Percentiles rank a stretch among this genome's conserved stretches.
These are phyloP conservation scores for Lota lota DNA, from an alignment of 2,113 vertebrate species.

Conservation along the genomic window DNA sequence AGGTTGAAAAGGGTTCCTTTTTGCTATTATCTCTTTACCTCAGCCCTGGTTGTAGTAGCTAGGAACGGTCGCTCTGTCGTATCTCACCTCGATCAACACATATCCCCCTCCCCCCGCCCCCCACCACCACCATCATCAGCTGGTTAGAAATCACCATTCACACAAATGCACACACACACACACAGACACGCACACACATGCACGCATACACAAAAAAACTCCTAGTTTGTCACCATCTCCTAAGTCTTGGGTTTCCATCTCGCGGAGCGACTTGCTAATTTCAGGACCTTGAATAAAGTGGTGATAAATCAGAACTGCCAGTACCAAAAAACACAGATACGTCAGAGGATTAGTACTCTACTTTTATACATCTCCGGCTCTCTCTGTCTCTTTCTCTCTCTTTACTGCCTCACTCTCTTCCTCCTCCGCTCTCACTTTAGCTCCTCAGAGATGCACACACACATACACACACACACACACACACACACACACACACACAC, in stretches of 20 bases:
- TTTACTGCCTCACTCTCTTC: not conserved
- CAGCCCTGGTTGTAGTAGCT: conserved; percentile 25
- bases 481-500: no score
- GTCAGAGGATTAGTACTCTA: conserved; percentile 68
- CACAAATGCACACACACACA: conserved; percentile 1
- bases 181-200: conserved; percentile 16
- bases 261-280: conserved; percentile 67
- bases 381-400: not conserved
- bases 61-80: conserved; percentile 15
- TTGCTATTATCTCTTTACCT: conserved; percentile 28
- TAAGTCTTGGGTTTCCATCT: conserved; percentile 56
- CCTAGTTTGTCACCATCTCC: conserved; percentile 41
- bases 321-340: conserved; percentile 71
- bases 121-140: conserved; percentile 22
- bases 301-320: conserved; percentile 75
- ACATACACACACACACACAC: no score
- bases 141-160: not conserved
- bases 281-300: conserved; percentile 71
- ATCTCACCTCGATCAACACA: conserved; percentile 37
- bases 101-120: no score
- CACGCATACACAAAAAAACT: not conserved
- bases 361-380: conserved; percentile 61
- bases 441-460: no score
- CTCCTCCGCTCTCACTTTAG: not conserved
- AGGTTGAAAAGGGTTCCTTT: no score